A percentile compares a stretch with the other conserved stretches of the same genome.
Conservation (phyloP, 2,113 vertebrate species). For the Callipepla californica region DNA sequence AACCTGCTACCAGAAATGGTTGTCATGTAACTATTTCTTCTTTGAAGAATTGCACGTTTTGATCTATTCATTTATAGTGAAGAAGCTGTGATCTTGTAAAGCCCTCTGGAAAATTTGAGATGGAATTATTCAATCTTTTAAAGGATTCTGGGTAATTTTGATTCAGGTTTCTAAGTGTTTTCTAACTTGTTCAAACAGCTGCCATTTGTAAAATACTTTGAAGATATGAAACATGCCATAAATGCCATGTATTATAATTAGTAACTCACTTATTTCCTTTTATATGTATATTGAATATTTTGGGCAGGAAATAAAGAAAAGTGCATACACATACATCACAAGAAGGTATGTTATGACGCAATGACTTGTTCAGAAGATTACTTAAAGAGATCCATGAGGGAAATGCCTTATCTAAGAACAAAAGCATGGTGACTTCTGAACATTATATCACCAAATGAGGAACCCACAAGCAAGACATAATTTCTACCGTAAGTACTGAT, state of each 20-base stretch:
- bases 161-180: neutral
- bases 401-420: constrained; percentile 65
- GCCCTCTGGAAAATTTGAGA: constrained; percentile 10
- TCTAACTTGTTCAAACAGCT: neutral
- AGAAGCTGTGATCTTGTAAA: constrained; percentile 26
- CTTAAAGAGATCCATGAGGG: constrained; percentile 51
- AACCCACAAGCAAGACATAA: constrained; percentile 80
- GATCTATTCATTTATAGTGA: constrained; percentile 17
- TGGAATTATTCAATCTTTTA: constrained; percentile 32
- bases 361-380: constrained; percentile 70
- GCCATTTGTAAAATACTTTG: neutral
- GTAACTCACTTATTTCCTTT: constrained; percentile 24
- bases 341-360: constrained; percentile 58
- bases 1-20: constrained; percentile 43
- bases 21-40: constrained; percentile 47
- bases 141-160: neutral
- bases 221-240: neutral
- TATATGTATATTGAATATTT: constrained; percentile 56
- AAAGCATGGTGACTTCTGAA: constrained; percentile 81
- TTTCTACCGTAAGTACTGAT: constrained; percentile 79
- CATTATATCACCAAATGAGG: constrained; percentile 81
- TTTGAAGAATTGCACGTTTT: constrained; percentile 55
- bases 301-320: constrained; percentile 70
- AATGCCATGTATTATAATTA: neutral
- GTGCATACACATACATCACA: constrained; percentile 9